phyloP scores from a whole-genome alignment of 1,140 invertebrate species.

The Sminthurides bifidus region DNA sequence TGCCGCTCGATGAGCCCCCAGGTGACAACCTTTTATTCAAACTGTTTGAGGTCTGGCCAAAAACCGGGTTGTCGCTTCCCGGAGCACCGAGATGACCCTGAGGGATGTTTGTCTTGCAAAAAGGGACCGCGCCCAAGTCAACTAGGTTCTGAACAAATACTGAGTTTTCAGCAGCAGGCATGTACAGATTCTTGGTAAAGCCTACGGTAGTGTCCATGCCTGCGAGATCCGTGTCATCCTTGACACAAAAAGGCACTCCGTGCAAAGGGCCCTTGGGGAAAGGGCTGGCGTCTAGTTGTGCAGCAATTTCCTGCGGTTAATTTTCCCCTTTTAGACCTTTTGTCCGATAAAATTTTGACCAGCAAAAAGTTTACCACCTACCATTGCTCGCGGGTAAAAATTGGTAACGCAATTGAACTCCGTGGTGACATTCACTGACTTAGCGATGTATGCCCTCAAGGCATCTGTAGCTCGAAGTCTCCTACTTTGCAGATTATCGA shows the following conservation, averaged over 20 bases:
- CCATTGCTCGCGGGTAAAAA: conserved; percentile 21
- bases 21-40: not conserved
- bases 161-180: conserved; percentile 34
- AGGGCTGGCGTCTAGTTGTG: conserved; percentile 16
- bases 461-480: too few species aligned
- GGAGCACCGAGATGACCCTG: too few species aligned
- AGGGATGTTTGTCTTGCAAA: conserved; percentile 38
- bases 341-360: too few species aligned
- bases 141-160: conserved; percentile 34
- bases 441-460: too few species aligned
- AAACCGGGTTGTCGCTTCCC: conserved; percentile 12
- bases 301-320: too few species aligned
- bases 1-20: conserved; percentile 3
- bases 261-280: conserved; percentile 32
- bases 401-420: conserved; percentile 21
- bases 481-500: too few species aligned
- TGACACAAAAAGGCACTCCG: conserved; percentile 37
- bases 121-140: conserved; percentile 38
- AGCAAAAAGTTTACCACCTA: too few species aligned
- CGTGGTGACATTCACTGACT: not conserved
- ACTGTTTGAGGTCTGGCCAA: conserved; percentile 10
- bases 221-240: conserved; percentile 35
- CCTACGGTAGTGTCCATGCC: conserved; percentile 41
- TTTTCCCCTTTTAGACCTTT: too few species aligned
- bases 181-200: conserved; percentile 35